These are phyloP conservation scores for Pristionchus maxplancki DNA, from an alignment of 2,888 invertebrate species.

Conservation along the genomic window DNA sequence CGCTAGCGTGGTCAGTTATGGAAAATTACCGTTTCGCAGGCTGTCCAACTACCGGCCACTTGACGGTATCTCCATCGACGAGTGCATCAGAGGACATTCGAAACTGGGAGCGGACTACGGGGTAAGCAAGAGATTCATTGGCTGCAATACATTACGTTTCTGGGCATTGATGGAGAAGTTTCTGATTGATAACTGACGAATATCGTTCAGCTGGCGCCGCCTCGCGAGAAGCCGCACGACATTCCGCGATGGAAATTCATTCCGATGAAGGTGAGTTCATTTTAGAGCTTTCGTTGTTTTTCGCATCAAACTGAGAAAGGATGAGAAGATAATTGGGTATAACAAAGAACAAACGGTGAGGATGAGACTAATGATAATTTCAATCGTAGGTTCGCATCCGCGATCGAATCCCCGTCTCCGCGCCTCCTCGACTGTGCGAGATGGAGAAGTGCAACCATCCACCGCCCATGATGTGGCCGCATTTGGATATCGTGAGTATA, in stretches of 20 bases:
- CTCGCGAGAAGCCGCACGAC: neutral
- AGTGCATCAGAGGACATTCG: neutral
- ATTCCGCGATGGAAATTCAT: neutral
- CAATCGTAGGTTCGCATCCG: neutral
- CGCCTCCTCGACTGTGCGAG: neutral
- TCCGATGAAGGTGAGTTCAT: neutral
- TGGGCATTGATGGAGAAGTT: neutral
- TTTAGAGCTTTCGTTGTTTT: neutral
- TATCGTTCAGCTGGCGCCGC: neutral
- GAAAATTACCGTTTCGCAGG: neutral
- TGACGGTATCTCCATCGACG: neutral
- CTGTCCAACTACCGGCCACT: neutral
- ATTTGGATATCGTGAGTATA: neutral
- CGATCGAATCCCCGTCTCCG: neutral
- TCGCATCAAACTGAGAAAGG: neutral
- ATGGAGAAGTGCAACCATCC: neutral
- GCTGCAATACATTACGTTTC: too few species aligned
- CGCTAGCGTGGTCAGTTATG: neutral
- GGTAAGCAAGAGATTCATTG: neutral
- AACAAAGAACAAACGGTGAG: neutral
- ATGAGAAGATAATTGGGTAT: too few species aligned
- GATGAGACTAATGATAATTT: neutral
- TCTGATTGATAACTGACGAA: too few species aligned
- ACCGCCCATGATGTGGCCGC: conserved; percentile 27
- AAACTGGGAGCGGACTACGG: neutral